Base-by-base conservation (phyloP, 2,113 vertebrate species). In the Pungitius pungitius region DNA sequence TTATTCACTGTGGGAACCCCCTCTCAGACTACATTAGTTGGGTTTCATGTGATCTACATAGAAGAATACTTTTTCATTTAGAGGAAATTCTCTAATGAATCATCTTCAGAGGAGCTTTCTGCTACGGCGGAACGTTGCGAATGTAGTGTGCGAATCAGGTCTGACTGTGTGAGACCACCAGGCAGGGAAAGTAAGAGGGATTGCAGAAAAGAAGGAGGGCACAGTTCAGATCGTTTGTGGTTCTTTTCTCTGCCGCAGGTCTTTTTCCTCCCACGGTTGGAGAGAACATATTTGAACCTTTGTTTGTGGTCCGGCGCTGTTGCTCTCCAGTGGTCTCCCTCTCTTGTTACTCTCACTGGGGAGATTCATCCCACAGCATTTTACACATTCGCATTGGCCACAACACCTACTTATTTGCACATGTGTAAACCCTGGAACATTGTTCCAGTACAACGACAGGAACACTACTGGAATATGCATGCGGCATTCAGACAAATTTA, bases 201-300 rank as follows among this genome's bases (percentile, higher is more conserved):
- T 69, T 45, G 58, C 11, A 37, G n/a, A 30, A 13, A 54, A 42
- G 73, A 72, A 70, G 43, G 40, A 33, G 40, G 64, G 42, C 60
- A 58, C 57, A 63, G 73, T 57, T 65, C 33, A 35, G 51, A 88
- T 85, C 75, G 80, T 82, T 78, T 89, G 52, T 85, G 83, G 66
- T 85, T 85, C 78, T 86, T 85, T 84, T 81, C 49, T 68, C 57
- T 69, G 72, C 72, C 72, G 10, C 35, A 51, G 18, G 17, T 85
- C 84, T 73, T 61, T 79, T 64, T 82, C 30, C 70, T 79, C 63
- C 58, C 42, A 63, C 88, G 58, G 75, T 85, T 20, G 57, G 68
- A 82, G 52, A 79, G 79, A 75, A 75, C 74, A 81, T 73, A 83
- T 81, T 81, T 82, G 26, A 87, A 89, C 43, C 78, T 80, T 83